phyloP scores from a whole-genome alignment of 2,888 invertebrate species.

The Ochropleura leucogaster region DNA sequence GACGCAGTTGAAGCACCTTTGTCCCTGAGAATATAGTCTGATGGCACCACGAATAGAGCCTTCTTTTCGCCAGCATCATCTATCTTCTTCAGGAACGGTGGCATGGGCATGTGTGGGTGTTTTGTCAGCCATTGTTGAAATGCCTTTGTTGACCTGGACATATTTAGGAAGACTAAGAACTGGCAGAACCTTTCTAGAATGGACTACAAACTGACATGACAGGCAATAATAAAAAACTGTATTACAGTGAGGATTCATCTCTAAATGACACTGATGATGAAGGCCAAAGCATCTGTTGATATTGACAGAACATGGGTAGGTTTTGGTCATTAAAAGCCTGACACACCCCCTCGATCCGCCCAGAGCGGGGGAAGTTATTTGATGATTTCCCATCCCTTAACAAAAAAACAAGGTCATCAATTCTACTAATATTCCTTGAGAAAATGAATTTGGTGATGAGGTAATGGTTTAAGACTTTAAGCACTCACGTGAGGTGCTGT shows the following conservation, averaged over 20 bases:
- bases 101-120: conserved; percentile 81
- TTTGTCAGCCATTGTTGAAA: conserved; percentile 81
- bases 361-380: too few relatives aligned
- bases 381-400: too few relatives aligned
- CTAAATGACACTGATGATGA: neutral
- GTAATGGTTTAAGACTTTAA: neutral
- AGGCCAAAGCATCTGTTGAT: neutral
- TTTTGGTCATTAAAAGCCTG: too few relatives aligned
- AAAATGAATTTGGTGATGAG: neutral
- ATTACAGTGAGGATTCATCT: neutral
- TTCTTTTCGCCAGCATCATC: conserved; percentile 77
- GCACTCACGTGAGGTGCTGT: conserved; percentile 89
- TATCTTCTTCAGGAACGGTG: conserved; percentile 74
- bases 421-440: neutral
- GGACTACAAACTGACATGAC: neutral
- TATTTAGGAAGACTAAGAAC: conserved; percentile 12
- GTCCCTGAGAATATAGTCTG: conserved; percentile 80
- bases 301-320: neutral
- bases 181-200: neutral
- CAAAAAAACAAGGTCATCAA: neutral
- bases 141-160: conserved; percentile 83
- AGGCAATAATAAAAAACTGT: neutral
- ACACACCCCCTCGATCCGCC: too few relatives aligned
- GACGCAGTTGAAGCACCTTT: conserved; percentile 65
- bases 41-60: conserved; percentile 82